A percentile compares a stretch with the other conserved stretches of the same genome.
These are phyloP conservation scores for Tetramorium parvispinum DNA, from an alignment of 1,140 invertebrate genomes.

Conservation along the genomic window DNA sequence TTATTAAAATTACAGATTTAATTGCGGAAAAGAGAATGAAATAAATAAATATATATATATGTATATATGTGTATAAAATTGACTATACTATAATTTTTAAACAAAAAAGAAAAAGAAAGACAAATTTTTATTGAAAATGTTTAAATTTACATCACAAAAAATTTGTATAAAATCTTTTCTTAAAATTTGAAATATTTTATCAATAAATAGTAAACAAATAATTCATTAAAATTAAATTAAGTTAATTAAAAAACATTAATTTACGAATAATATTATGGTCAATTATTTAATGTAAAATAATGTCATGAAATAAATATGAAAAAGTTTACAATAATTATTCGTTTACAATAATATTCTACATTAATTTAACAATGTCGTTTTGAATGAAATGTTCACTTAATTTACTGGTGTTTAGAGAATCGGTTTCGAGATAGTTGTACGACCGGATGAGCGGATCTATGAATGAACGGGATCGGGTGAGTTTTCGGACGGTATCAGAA, in stretches of 20 bases:
- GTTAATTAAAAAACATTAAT: neutral
- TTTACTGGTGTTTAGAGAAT: constrained; percentile 65
- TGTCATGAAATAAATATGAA: neutral
- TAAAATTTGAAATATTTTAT: neutral
- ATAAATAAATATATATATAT: no score
- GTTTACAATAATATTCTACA: neutral
- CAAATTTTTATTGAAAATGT: neutral
- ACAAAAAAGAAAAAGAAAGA: neutral
- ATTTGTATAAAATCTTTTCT: neutral
- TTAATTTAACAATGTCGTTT: constrained; percentile 65
- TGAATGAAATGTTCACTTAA: constrained; percentile 66
- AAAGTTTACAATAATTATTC: neutral
- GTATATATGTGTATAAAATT: no score
- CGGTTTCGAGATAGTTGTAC: constrained; percentile 59
- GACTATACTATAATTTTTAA: no score
- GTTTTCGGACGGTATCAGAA: constrained; percentile 73
- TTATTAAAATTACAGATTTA: neutral
- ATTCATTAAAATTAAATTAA: neutral
- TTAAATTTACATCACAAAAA: neutral
- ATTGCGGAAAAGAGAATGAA: neutral
- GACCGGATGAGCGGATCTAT: constrained; percentile 31
- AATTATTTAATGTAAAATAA: neutral
- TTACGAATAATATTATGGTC: neutral
- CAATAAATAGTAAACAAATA: neutral
- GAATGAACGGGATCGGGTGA: constrained; percentile 47